Conservation (phyloP, 2,797 vertebrate species). For the Acanthiza pusilla region DNA sequence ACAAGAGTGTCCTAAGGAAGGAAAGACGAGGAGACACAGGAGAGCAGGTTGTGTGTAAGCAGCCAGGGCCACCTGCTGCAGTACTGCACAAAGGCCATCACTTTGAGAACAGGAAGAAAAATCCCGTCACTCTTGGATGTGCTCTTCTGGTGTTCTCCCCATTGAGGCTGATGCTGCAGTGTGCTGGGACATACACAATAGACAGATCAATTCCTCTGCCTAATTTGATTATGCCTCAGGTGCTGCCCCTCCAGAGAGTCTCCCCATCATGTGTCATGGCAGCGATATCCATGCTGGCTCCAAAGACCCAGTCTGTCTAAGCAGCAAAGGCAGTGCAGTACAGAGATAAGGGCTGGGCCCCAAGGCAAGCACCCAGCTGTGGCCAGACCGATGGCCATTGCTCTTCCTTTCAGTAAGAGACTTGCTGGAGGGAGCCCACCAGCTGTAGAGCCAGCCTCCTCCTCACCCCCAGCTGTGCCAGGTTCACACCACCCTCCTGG, state of each 20-base stretch:
- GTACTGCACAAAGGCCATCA: not conserved
- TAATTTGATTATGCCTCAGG: not conserved
- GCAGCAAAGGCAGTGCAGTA: not conserved
- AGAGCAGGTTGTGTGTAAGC: not conserved
- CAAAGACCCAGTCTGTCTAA: not conserved
- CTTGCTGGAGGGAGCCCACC: not conserved
- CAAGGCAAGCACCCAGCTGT: not conserved
- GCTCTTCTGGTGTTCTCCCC: not conserved
- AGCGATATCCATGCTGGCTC: not conserved
- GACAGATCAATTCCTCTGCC: not conserved
- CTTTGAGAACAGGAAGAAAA: not conserved
- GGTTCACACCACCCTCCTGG: fast-evolving
- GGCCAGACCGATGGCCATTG: not conserved
- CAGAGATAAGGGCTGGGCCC: not conserved
- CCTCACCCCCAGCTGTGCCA: not conserved
- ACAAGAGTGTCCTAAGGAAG: not conserved
- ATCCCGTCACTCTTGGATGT: not conserved
- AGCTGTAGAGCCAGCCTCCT: not conserved
- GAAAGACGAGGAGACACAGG: not conserved
- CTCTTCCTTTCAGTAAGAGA: not conserved
- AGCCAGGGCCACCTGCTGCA: not conserved
- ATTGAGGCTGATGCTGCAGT: not conserved
- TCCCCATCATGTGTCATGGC: not conserved
- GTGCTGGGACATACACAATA: not conserved
- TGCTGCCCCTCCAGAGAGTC: not conserved